These are phyloP conservation scores for Tuberolachnus salignus DNA, from an alignment of 2,888 invertebrate species.

Conservation along the genomic window DNA sequence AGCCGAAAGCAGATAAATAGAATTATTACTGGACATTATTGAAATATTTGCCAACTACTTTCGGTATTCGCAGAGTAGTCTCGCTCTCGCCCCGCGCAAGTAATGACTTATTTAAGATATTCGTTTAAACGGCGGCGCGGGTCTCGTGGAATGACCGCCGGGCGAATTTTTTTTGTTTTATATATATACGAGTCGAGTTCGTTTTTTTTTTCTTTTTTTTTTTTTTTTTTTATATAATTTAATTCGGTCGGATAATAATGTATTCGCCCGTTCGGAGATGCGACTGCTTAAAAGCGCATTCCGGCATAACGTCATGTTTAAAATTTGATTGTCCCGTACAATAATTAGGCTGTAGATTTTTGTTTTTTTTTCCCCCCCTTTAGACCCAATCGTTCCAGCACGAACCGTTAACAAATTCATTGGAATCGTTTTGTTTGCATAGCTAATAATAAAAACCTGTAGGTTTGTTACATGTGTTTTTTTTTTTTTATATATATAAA, in stretches of 20 bases:
- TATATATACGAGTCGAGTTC: neutral
- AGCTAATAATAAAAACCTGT: too few relatives aligned
- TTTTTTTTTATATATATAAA: too few relatives aligned
- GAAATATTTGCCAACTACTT: neutral
- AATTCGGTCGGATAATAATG: neutral
- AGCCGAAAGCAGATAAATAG: too few relatives aligned
- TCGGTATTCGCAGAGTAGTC: neutral
- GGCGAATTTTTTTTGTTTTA: too few relatives aligned
- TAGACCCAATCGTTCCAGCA: neutral
- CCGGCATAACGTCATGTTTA: conserved; percentile 25
- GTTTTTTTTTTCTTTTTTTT: too few relatives aligned
- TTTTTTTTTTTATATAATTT: neutral
- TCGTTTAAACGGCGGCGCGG: neutral
- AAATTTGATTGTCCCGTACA: conserved; percentile 23
- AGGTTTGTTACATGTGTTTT: too few relatives aligned
- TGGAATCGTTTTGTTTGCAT: too few relatives aligned
- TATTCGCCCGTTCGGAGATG: neutral
- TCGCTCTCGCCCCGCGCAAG: neutral
- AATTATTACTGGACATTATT: neutral
- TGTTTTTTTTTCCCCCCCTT: too few relatives aligned
- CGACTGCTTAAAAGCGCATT: neutral
- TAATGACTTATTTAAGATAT: conserved; percentile 26
- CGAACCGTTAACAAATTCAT: too few relatives aligned
- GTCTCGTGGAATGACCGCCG: too few relatives aligned
- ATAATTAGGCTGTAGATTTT: neutral